phyloP scores from a whole-genome alignment of 2,888 invertebrate genomes.

The Lagria hirta region DNA sequence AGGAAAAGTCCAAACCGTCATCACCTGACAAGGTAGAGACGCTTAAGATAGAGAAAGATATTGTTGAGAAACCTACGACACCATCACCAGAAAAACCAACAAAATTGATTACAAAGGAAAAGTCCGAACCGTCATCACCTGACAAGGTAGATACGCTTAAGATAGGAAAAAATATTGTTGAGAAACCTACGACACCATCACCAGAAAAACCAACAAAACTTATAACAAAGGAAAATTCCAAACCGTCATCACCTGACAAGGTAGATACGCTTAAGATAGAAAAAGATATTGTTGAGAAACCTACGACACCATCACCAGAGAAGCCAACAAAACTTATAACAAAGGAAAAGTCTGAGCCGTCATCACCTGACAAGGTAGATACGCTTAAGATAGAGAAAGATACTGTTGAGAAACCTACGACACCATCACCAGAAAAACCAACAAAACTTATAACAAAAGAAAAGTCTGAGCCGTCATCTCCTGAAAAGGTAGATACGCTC shows the following conservation, averaged over 20 bases:
- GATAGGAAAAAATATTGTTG: not conserved
- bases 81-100: conserved; percentile 4
- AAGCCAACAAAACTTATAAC: conserved; percentile 11
- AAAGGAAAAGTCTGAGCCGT: too few species aligned
- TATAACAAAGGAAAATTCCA: not conserved
- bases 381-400: too few species aligned
- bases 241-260: conserved; percentile 4
- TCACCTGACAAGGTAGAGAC: conserved; percentile 8
- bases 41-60: conserved; percentile 4
- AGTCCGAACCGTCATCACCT: too few species aligned
- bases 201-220: conserved; percentile 4
- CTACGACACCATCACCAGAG: conserved; percentile 11
- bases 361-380: too few species aligned
- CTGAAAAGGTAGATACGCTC: too few species aligned
- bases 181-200: conserved; percentile 7
- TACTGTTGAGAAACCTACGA: too few species aligned
- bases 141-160: conserved; percentile 5
- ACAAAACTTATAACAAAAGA: too few species aligned
- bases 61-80: conserved; percentile 8
- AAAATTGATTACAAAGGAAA: not conserved
- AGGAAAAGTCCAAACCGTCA: conserved; percentile 1
- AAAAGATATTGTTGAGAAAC: conserved; percentile 5
- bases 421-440: too few species aligned
- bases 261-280: not conserved
- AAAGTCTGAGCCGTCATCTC: too few species aligned